Percentiles rank a stretch among this genome's conserved stretches.
phyloP scores from a whole-genome alignment of 2,797 vertebrate genomes.

The Sebastes umbrosus region DNA sequence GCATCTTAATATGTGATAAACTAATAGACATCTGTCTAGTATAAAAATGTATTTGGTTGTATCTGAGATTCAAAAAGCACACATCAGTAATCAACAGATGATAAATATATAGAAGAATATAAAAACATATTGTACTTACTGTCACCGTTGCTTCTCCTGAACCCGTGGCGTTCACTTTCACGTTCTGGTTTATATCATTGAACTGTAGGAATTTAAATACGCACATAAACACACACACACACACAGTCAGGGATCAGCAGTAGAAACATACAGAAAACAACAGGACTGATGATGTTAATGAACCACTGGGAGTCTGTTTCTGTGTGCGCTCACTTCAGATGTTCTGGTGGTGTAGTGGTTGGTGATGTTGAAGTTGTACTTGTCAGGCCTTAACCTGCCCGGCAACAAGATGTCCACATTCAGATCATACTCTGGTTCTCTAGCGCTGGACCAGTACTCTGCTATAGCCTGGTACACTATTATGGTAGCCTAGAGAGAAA shows the following conservation, averaged over 20 bases:
- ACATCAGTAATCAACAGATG: too few relatives aligned
- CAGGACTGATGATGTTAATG: not conserved
- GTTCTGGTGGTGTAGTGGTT: conserved; percentile 76
- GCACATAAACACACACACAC: too few relatives aligned
- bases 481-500: conserved; percentile 83
- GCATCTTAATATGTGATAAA: too few relatives aligned
- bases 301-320: not conserved
- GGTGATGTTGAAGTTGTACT: conserved; percentile 56
- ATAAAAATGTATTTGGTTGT: too few relatives aligned
- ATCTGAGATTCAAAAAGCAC: too few relatives aligned
- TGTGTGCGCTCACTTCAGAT: conserved; percentile 72
- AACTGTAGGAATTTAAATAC: too few relatives aligned
- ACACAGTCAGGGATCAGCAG: not conserved
- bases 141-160: too few relatives aligned
- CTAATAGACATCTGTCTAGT: too few relatives aligned
- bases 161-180: too few relatives aligned
- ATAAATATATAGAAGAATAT: too few relatives aligned
- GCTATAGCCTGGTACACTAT: conserved; percentile 89
- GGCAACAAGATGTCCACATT: conserved; percentile 83
- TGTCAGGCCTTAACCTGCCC: conserved; percentile 44
- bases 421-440: conserved; percentile 72
- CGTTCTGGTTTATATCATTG: too few relatives aligned
- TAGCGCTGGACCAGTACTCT: conserved; percentile 74
- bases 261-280: not conserved
- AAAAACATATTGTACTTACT: too few relatives aligned